phyloP scores from a whole-genome alignment of 2,797 vertebrate species.

The Aldrovandia affinis region DNA sequence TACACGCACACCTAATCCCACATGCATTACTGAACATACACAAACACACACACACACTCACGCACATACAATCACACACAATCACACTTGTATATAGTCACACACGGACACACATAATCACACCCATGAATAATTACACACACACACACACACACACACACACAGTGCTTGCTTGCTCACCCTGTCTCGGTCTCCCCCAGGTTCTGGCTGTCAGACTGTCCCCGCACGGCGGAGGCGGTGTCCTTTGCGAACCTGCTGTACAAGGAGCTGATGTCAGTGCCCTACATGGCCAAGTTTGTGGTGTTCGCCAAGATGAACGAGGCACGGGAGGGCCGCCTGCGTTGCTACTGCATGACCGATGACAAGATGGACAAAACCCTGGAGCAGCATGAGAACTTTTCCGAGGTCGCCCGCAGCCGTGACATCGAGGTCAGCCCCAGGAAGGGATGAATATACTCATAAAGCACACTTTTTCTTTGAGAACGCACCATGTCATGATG shows the following conservation, averaged over 20 bases:
- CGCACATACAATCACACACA: no score
- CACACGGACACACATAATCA: conserved; percentile 5
- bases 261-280: conserved; percentile 89
- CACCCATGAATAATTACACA: background rate
- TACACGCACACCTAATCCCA: background rate
- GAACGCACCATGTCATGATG: background rate
- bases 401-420: conserved; percentile 93
- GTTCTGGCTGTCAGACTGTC: conserved; percentile 98
- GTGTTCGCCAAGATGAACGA: conserved; percentile 98
- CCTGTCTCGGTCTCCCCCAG: conserved; percentile 61
- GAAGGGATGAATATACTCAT: no score
- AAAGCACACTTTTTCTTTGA: background rate
- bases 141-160: background rate
- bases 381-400: conserved; percentile 97
- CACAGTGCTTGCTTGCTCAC: background rate
- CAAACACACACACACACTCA: background rate
- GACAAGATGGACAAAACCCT: conserved; percentile 98
- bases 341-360: conserved; percentile 98
- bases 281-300: conserved; percentile 98
- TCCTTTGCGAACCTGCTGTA: conserved; percentile 92
- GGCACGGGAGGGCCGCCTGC: conserved; percentile 88
- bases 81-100: background rate
- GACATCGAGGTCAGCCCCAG: conserved; percentile 88
- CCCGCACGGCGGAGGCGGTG: conserved; percentile 91
- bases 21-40: background rate